Conservation (phyloP, 2,888 invertebrate genomes). For the Myopa testacea region DNA sequence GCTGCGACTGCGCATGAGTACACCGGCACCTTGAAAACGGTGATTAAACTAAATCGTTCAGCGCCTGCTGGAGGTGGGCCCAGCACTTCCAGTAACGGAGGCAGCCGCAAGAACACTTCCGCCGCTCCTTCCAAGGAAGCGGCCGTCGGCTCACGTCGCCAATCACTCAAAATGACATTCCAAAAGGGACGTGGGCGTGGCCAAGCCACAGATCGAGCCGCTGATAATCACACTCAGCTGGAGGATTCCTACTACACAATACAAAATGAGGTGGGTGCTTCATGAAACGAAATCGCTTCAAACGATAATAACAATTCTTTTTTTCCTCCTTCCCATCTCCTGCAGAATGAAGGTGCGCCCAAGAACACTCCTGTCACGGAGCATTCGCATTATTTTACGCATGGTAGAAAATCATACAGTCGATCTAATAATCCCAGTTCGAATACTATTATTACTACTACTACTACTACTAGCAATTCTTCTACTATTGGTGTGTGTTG, state of each 20-base stretch:
- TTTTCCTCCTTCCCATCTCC: slow-evolving; percentile 55
- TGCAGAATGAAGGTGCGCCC: slow-evolving; percentile 70
- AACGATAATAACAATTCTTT: background rate
- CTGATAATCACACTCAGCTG: slow-evolving; percentile 58
- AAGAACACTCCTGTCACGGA: slow-evolving; percentile 53
- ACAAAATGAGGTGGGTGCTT: slow-evolving; percentile 74
- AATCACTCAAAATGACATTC: slow-evolving; percentile 83
- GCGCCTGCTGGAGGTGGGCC: slow-evolving; percentile 51
- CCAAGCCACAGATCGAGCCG: slow-evolving; percentile 65
- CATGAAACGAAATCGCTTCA: background rate
- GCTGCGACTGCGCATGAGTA: slow-evolving; percentile 69
- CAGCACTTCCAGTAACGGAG: slow-evolving; percentile 47
- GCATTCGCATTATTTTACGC: slow-evolving; percentile 61
- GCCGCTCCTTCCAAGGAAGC: slow-evolving; percentile 43
- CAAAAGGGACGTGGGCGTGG: slow-evolving; percentile 77
- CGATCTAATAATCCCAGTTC: slow-evolving; percentile 74
- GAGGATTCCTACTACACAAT: slow-evolving; percentile 76
- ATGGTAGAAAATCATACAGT: slow-evolving; percentile 82
- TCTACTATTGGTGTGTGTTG: slow-evolving; percentile 72
- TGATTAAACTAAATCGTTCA: slow-evolving; percentile 79
- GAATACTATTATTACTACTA: slow-evolving; percentile 63
- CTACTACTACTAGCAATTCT: slow-evolving; percentile 48
- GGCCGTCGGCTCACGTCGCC: slow-evolving; percentile 66
- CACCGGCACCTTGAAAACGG: slow-evolving; percentile 85
- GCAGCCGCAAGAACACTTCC: slow-evolving; percentile 39